A percentile compares a stretch with the other conserved stretches of the same genome.
Conservation (phyloP, 2,888 invertebrate genomes). For the Lypha dubia region DNA sequence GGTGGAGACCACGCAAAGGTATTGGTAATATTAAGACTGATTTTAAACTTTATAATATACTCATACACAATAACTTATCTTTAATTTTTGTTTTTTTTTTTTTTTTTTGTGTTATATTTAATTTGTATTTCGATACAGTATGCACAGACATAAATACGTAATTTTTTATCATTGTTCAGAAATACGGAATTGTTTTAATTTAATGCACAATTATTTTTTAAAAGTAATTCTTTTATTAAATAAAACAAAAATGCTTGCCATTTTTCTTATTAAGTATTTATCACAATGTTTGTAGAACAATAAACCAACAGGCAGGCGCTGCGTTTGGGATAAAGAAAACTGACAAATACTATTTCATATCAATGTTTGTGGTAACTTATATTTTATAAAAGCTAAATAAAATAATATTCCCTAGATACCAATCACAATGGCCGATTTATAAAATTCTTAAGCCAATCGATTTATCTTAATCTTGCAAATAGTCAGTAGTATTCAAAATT, state of each 20-base stretch:
- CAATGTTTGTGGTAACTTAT: background rate
- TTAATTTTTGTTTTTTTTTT: constrained; percentile 43
- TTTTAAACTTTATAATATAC: constrained; percentile 69
- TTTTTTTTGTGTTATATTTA: constrained; percentile 16
- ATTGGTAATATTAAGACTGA: constrained; percentile 83
- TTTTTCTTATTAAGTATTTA: constrained; percentile 22
- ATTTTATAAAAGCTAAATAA: too few relatives aligned
- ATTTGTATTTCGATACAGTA: constrained; percentile 27
- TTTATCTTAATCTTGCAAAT: too few relatives aligned
- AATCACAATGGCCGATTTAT: too few relatives aligned
- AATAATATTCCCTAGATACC: too few relatives aligned
- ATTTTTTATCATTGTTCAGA: constrained; percentile 2
- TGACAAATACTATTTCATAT: background rate
- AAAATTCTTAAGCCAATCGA: too few relatives aligned
- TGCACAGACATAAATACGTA: too few relatives aligned
- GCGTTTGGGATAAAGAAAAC: too few relatives aligned
- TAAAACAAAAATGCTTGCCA: constrained; percentile 53
- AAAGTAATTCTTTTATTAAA: constrained; percentile 30
- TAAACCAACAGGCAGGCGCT: constrained; percentile 58
- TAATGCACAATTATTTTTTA: constrained; percentile 50
- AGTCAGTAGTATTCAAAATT: too few relatives aligned
- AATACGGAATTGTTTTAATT: constrained; percentile 33
- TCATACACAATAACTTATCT: constrained; percentile 73
- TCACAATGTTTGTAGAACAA: constrained; percentile 29
- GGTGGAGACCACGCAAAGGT: constrained; percentile 99